Evolutionary conservation across 2,888 invertebrate species (phyloP).

Genomic region (Caenorhabditis afra): DNA sequence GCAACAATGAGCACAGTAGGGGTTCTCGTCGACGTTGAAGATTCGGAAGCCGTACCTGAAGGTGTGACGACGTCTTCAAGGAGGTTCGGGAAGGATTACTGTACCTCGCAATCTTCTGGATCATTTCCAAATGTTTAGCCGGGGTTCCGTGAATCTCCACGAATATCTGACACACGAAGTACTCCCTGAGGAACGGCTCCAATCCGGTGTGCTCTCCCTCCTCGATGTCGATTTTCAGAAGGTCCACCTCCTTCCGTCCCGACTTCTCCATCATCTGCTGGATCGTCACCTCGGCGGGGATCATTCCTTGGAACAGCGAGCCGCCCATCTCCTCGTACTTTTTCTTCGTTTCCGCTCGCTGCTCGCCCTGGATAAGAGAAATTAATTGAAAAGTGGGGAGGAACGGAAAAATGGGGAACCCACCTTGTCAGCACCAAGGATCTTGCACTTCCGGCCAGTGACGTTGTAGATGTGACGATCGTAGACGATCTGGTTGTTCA

Average conservation of each 20-base stretch:
- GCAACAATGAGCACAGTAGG: slow-evolving; percentile 27
- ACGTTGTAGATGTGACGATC: slow-evolving; percentile 33
- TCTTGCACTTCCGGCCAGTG: slow-evolving; percentile 25
- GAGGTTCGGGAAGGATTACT: too few species aligned
- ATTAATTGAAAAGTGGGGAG: background rate
- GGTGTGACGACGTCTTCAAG: too few species aligned
- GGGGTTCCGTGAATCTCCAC: slow-evolving; percentile 54
- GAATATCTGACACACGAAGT: slow-evolving; percentile 57
- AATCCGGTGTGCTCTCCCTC: slow-evolving; percentile 33
- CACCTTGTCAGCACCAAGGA: slow-evolving; percentile 44
- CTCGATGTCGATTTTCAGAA: slow-evolving; percentile 61
- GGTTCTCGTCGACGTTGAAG: slow-evolving; percentile 52
- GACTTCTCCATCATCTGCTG: slow-evolving; percentile 20
- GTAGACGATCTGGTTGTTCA: slow-evolving; percentile 45
- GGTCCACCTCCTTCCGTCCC: slow-evolving; percentile 29
- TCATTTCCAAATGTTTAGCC: slow-evolving; percentile 22
- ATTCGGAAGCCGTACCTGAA: slow-evolving; percentile 38
- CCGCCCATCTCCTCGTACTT: slow-evolving; percentile 24
- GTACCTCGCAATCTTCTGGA: slow-evolving; percentile 30
- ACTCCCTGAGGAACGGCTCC: slow-evolving; percentile 43
- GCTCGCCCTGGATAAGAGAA: background rate
- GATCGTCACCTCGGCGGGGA: slow-evolving; percentile 24
- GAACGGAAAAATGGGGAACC: too few species aligned
- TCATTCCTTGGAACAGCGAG: slow-evolving; percentile 24
- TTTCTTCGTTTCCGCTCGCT: background rate